Conservation (phyloP, 1,140 invertebrate genomes). For the Listronotus oregonensis region DNA sequence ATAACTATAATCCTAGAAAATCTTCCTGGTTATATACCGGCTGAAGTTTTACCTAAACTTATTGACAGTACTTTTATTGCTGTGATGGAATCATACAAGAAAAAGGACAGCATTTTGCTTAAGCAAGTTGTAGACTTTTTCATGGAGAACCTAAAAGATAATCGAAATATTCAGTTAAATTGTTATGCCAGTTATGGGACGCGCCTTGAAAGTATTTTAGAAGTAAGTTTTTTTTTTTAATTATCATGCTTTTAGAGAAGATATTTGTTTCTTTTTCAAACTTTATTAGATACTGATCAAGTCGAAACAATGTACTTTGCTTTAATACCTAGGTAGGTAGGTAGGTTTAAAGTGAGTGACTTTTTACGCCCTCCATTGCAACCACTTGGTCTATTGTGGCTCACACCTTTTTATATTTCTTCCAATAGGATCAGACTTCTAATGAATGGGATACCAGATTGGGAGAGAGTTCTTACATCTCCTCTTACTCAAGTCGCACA, state of each 20-base stretch:
- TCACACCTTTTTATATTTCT: too few species aligned
- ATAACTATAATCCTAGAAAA: conserved; percentile 63
- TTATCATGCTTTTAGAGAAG: too few species aligned
- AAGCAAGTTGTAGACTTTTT: conserved; percentile 64
- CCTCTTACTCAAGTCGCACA: too few species aligned
- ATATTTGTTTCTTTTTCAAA: background rate
- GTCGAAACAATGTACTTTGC: too few species aligned
- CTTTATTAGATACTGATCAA: conserved; percentile 4
- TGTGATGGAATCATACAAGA: conserved; percentile 57
- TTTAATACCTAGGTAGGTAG: too few species aligned
- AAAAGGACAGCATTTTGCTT: conserved; percentile 58
- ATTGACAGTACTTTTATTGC: conserved; percentile 59
- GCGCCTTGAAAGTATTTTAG: conserved; percentile 36
- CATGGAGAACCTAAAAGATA: conserved; percentile 56
- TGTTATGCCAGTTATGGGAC: conserved; percentile 34
- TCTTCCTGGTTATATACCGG: conserved; percentile 59
- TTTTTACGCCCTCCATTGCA: too few species aligned
- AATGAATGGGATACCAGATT: too few species aligned
- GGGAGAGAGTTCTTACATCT: too few species aligned
- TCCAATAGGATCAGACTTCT: too few species aligned
- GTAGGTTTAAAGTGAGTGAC: too few species aligned
- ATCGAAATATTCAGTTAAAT: conserved; percentile 24
- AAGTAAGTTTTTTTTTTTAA: conserved; percentile 31
- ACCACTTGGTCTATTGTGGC: too few species aligned
- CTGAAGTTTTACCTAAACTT: conserved; percentile 59